These are phyloP conservation scores for Eurois occulta DNA, from an alignment of 2,888 invertebrate genomes.

Conservation along the genomic window DNA sequence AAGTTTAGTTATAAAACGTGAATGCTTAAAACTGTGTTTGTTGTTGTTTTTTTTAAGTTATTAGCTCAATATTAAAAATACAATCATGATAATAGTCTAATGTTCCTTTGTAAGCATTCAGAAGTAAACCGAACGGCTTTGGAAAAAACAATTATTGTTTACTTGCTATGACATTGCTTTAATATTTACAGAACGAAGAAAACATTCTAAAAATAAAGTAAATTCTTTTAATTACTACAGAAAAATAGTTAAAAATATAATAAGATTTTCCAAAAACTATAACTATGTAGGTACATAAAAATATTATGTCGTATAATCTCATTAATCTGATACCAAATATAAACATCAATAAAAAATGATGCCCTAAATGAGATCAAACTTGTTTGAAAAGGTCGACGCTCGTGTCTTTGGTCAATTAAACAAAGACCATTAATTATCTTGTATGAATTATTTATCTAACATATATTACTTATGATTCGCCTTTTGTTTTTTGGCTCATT, in stretches of 20 bases:
- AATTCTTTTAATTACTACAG: too few relatives aligned
- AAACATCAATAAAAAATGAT: constrained; percentile 39
- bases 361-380: constrained; percentile 37
- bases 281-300: not conserved
- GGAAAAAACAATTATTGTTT: not conserved
- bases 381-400: constrained; percentile 45
- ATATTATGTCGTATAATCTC: constrained; percentile 5
- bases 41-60: not conserved
- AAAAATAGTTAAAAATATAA: not conserved
- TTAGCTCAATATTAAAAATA: too few relatives aligned
- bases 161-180: not conserved
- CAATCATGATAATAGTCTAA: not conserved
- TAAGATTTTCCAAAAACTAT: not conserved
- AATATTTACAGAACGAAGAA: not conserved
- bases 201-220: not conserved
- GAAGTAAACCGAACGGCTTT: not conserved
- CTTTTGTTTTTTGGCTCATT: not conserved
- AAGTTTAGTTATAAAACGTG: too few relatives aligned
- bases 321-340: constrained; percentile 11
- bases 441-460: constrained; percentile 40
- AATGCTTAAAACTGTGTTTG: too few relatives aligned
- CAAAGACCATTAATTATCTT: constrained; percentile 51
- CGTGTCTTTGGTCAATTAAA: constrained; percentile 56
- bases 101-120: not conserved
- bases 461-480: not conserved